Evolutionary conservation across 2,797 vertebrate species (phyloP), one percentile per base, ranked within the genome.

Genomic region (Steatocranus sp.): DNA sequence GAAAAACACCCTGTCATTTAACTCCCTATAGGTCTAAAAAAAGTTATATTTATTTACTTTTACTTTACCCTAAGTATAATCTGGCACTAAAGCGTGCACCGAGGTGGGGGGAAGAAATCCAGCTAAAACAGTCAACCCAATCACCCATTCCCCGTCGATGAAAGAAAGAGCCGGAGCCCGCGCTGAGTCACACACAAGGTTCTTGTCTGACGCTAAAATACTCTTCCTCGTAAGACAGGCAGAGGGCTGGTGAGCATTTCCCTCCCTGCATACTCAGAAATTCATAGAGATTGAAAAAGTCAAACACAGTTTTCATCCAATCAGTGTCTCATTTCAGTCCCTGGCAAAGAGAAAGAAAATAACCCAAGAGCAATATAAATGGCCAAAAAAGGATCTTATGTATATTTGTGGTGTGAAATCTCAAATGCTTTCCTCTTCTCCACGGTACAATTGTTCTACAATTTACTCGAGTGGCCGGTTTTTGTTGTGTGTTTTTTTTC

Each of bases 381-480:
- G 18, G 17, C 81, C 77, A 86, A 86, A 88, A 80, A 84, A 78
- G 63, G 25, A 79, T 63, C 49, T 8, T 5, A 20, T 81, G 53
- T 83, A 49, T 78, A 58, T 84, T 51, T 89, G 82, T 41, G 58
- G 81, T 86, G 85, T 86, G 68, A 88, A 85, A 86, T 85, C 88
- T 85, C 25, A 49, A 78, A 54, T 53, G 49, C 82, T 79, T 79
- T 70, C 76, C 85, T 83, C 53, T 73, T 61, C 56, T 80, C 38
- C 53, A 87, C 63, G 27, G 56, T 85, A 78, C 83, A 84, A 90
- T 93, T 94, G 90, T 94, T 94, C 89, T 90, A 87, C 56, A 61
- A 61, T 75, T 84, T 12, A 75, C 78, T 91, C 41, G 79, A 85
- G 80, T 46, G 25, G 58, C 78, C 84, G 93, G 83, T 83, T 93